These are phyloP conservation scores for Sipha flava DNA, from an alignment of 1,140 invertebrate species.

Conservation along the genomic window DNA sequence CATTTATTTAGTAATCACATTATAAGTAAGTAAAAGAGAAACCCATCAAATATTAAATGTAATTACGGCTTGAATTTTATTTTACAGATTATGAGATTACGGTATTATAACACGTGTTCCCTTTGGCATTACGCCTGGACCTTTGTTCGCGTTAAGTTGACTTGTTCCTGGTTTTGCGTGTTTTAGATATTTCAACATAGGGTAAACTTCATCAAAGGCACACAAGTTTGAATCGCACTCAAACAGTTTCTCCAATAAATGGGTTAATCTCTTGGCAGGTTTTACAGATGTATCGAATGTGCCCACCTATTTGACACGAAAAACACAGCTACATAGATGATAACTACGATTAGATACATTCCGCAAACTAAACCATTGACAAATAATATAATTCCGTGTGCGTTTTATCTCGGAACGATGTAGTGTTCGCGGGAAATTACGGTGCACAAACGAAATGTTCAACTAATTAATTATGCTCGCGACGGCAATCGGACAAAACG, in stretches of 20 bases:
- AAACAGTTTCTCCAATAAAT: background rate
- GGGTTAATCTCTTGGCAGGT: conserved; percentile 4
- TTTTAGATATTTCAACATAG: background rate
- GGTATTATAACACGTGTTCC: background rate
- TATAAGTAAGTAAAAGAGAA: background rate
- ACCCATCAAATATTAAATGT: background rate
- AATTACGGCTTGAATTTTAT: background rate
- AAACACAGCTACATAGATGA: background rate
- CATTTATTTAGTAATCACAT: too few relatives aligned
- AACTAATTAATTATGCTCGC: too few relatives aligned
- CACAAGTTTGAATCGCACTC: background rate
- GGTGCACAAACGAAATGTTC: too few relatives aligned
- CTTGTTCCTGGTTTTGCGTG: background rate
- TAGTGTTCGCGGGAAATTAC: too few relatives aligned
- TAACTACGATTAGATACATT: background rate
- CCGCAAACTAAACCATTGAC: background rate
- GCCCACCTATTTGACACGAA: background rate
- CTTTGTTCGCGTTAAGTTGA: background rate
- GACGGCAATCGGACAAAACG: too few relatives aligned
- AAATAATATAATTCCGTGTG: too few relatives aligned
- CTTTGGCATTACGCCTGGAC: background rate
- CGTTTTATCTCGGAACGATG: too few relatives aligned
- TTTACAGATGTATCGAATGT: background rate
- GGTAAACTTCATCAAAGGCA: background rate
- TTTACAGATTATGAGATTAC: background rate